Conservation (phyloP, 1,140 invertebrate genomes). For the Drosophila biarmipes region DNA sequence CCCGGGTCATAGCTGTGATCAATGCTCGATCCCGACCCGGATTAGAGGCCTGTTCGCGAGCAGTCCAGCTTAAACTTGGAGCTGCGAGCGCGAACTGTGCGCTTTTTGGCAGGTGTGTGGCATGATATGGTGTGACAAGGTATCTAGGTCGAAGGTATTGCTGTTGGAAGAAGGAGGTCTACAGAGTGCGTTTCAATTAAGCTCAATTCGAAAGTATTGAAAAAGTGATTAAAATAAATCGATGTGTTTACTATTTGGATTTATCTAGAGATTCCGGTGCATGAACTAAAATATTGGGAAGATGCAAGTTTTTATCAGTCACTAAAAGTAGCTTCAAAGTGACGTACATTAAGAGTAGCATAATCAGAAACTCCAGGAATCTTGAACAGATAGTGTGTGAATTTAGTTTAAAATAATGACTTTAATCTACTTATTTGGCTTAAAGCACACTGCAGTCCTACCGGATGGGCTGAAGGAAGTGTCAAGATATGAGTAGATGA, state of each 20-base stretch:
- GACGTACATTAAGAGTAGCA: too few species aligned
- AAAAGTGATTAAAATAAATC: background rate
- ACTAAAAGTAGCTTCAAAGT: conserved; percentile 8
- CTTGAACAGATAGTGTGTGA: background rate
- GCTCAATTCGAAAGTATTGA: background rate
- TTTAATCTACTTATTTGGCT: too few species aligned
- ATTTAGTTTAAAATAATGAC: background rate
- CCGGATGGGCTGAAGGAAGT: conserved; percentile 11
- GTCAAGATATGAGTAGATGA: background rate
- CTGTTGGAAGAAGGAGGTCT: conserved; percentile 7
- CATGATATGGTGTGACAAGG: conserved; percentile 51
- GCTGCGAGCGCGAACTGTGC: conserved; percentile 35
- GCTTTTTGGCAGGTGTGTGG: conserved; percentile 49
- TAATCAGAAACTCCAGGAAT: background rate
- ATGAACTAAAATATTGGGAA: conserved; percentile 10
- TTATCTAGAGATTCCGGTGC: background rate
- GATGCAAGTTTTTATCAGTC: conserved; percentile 26
- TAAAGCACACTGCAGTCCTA: conserved; percentile 15
- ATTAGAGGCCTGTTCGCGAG: conserved; percentile 14
- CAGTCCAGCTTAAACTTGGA: background rate
- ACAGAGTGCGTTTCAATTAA: conserved; percentile 31
- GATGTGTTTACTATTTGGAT: background rate
- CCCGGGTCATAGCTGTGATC: background rate
- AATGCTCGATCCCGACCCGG: background rate
- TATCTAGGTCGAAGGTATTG: conserved; percentile 47